Percentiles rank a stretch among this genome's conserved stretches.
Evolutionary conservation across 2,888 invertebrate species (phyloP).

Genomic region (Folsomia candida): DNA sequence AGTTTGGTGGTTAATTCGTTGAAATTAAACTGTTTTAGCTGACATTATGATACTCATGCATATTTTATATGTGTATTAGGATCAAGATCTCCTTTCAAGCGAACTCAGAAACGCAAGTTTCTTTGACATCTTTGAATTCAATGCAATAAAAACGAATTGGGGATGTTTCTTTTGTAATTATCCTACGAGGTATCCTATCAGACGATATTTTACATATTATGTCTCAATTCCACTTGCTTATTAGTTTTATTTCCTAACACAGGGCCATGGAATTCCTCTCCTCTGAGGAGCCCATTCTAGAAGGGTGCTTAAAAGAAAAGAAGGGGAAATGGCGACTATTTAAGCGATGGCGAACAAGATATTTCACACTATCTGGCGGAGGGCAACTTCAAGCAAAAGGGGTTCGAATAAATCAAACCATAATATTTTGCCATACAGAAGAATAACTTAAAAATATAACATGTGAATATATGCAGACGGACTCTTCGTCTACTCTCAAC

Average conservation of each 20-base stretch:
- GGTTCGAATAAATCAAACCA: slow-evolving; percentile 1
- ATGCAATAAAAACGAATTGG: slow-evolving; percentile 66
- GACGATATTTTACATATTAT: neutral
- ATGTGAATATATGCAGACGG: slow-evolving; percentile 32
- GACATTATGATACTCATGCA: neutral
- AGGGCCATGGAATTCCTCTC: slow-evolving; percentile 75
- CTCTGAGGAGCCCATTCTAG: slow-evolving; percentile 76
- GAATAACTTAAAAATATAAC: neutral
- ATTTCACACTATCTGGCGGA: slow-evolving; percentile 90
- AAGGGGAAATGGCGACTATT: slow-evolving; percentile 89
- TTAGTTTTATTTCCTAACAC: too few relatives aligned
- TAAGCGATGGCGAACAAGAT: slow-evolving; percentile 85
- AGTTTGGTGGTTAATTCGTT: neutral
- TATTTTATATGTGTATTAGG: slow-evolving; percentile 57
- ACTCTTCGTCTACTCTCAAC: slow-evolving; percentile 65
- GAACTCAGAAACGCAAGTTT: slow-evolving; percentile 83
- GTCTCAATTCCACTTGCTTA: neutral
- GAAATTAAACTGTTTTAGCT: slow-evolving; percentile 50
- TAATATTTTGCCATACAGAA: too few relatives aligned
- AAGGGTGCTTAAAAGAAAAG: slow-evolving; percentile 87
- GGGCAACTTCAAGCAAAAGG: slow-evolving; percentile 61
- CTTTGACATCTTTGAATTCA: slow-evolving; percentile 89
- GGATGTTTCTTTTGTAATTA: slow-evolving; percentile 91
- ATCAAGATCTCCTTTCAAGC: slow-evolving; percentile 80
- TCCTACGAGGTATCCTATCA: slow-evolving; percentile 57